Conservation (phyloP, 2,888 invertebrate genomes). For the Tipula vernalis region DNA sequence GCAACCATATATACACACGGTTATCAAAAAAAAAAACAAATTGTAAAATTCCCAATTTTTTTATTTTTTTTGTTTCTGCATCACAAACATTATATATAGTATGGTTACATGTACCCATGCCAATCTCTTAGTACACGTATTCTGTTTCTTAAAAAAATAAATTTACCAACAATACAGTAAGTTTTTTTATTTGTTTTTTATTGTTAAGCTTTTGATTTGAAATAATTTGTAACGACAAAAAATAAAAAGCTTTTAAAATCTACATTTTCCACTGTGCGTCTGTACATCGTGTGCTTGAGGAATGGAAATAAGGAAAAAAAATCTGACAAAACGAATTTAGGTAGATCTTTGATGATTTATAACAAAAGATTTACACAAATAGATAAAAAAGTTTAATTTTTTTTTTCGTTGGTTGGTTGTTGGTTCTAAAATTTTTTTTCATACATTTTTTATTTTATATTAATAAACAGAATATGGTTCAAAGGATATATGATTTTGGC, state of each 20-base stretch:
- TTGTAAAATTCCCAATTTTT: not conserved
- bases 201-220: not conserved
- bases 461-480: not conserved
- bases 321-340: not conserved
- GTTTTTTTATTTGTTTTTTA: not conserved
- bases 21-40: not conserved
- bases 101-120: not conserved
- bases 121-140: not conserved
- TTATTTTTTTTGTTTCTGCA: not conserved
- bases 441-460: not conserved
- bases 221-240: not conserved
- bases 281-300: not conserved
- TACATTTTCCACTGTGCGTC: not conserved
- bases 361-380: not conserved
- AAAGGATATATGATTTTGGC: not conserved
- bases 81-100: not conserved
- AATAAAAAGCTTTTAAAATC: not conserved
- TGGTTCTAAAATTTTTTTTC: not conserved
- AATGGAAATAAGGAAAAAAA: not conserved
- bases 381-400: not conserved
- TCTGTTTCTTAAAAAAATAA: not conserved
- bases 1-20: not conserved
- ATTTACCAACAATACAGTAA: not conserved
- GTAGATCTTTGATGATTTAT: not conserved
- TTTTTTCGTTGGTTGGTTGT: not conserved